Base-by-base conservation (phyloP, 1,140 invertebrate genomes). In the Ericerus pela region DNA sequence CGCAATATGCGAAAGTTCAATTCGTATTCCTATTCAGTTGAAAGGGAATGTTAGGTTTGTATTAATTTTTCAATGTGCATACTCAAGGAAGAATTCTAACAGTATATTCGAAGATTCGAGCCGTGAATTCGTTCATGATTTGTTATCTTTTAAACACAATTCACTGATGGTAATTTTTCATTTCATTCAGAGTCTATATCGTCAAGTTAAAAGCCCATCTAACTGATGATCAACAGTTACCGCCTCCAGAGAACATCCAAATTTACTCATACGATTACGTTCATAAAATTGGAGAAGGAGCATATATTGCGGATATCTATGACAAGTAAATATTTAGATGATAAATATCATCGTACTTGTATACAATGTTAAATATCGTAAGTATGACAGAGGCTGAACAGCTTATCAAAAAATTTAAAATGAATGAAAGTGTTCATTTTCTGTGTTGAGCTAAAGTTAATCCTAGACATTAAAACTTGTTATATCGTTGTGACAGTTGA, bases 231-330 rank as follows among this genome's bases (percentile, higher is more conserved):
- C 78, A 82, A 60, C n/a, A n/a, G n/a, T 67, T 89, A 30, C 79
- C 79, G 11, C 63, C 73, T 0, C 82, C 85, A 0, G 75, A 79
- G 53, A 76, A 83, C 56, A 69, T 88, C 1, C 69, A 70, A 12
- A 71, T 88, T 16, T 74, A 78, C 11, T 77, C 81, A 0, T 88
- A 88, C 65, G 74, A 79, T 51, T 79, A 87, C 54, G 82, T 82
- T 1, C 82, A 88, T 63, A 68, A 73, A 1, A 76, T 73, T 8
- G 71, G 72, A 4, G 67, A 69, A 41, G 84, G 82, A 10, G 84
- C 84, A 16, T 90, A 90, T 67, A 70, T 89, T 14, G 86, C 85
- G 0, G 87, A 90, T 68, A 78, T 84, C 65, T 82, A 89, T 60
- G 80, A 84, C 29, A 76, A 76, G 77, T 79, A 65, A 59, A 58